Conservation (phyloP, 2,888 invertebrate genomes). For the Trachelus stipa region DNA sequence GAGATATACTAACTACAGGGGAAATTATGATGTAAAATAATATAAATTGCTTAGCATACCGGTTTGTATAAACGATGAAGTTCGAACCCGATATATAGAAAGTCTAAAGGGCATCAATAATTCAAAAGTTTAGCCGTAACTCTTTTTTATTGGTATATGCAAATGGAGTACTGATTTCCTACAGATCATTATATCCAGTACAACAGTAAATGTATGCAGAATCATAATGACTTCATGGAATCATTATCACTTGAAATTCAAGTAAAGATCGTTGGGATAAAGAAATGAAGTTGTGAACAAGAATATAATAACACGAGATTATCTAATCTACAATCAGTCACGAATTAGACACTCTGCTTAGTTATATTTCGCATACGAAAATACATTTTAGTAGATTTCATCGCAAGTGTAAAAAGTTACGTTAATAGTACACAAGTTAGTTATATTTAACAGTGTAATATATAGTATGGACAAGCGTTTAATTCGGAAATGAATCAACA, state of each 20-base stretch:
- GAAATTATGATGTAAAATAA: not conserved
- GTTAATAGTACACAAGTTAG: not conserved
- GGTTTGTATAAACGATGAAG: not conserved
- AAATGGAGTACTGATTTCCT: not conserved
- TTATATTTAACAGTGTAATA: not conserved
- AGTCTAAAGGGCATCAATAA: not conserved
- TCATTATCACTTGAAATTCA: not conserved
- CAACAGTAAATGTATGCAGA: not conserved
- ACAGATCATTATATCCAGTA: no score
- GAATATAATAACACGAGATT: not conserved
- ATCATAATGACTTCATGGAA: not conserved
- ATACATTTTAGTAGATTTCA: not conserved
- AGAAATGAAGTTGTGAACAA: not conserved
- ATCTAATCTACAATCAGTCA: not conserved
- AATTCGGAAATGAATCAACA: not conserved
- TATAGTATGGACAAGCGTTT: not conserved
- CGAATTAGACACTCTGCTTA: not conserved
- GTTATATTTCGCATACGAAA: not conserved
- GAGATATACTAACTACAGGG: not conserved
- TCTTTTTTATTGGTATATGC: not conserved
- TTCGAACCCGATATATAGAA: not conserved
- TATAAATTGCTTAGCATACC: not conserved
- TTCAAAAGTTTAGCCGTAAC: not conserved
- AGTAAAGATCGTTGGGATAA: not conserved
- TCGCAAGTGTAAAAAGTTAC: not conserved